A percentile compares a stretch with the other conserved stretches of the same genome.
Conservation (phyloP, 1,140 invertebrate genomes). For the Kradibia gibbosae region DNA sequence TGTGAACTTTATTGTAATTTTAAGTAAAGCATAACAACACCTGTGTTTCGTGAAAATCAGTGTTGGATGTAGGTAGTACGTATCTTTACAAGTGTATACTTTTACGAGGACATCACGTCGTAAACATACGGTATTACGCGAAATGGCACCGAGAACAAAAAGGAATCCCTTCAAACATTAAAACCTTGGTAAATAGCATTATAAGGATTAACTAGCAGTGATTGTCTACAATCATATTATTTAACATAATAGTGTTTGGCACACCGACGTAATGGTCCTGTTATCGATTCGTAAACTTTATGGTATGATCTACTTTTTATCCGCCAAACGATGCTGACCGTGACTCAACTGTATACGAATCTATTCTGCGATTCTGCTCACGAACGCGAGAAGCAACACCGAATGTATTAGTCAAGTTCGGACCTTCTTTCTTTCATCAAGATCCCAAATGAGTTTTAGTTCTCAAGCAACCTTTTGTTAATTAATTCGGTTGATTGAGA, state of each 20-base stretch:
- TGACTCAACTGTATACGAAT: no score
- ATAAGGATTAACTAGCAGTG: no score
- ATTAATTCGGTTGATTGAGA: background rate
- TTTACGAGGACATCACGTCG: background rate
- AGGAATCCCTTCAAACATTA: background rate
- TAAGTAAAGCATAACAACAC: background rate
- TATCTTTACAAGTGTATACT: background rate
- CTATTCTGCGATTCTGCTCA: no score
- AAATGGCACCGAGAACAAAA: conserved; percentile 1
- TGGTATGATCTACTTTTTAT: no score
- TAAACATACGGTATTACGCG: background rate
- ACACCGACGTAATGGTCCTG: no score
- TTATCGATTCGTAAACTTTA: no score
- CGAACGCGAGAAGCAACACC: no score
- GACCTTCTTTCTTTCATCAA: background rate
- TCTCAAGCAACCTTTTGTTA: background rate
- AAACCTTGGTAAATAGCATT: background rate
- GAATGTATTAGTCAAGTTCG: background rate
- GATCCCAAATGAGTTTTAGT: background rate
- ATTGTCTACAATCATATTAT: no score
- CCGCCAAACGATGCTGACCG: no score
- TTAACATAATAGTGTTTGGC: no score
- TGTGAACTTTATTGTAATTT: background rate
- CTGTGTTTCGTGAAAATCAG: background rate
- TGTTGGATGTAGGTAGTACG: background rate